Conservation (phyloP, 2,113 vertebrate species). For the Lophius piscatorius region DNA sequence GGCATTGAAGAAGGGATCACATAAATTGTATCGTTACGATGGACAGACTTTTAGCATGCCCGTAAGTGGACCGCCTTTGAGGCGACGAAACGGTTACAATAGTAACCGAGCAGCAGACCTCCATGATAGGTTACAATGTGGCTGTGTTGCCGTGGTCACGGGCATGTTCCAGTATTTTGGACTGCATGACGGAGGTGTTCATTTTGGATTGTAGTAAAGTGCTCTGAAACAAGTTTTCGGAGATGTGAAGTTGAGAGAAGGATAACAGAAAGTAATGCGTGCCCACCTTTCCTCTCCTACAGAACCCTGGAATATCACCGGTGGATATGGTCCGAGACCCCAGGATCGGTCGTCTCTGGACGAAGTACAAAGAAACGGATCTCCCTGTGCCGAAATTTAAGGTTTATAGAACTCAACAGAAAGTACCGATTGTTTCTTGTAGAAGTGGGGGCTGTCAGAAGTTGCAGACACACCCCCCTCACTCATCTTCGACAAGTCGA, state of each 20-base stretch:
- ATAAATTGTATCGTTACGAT: slow-evolving; percentile 98
- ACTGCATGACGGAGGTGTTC: slow-evolving; percentile 59
- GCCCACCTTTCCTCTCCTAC: slow-evolving; percentile 14
- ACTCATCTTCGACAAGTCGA: slow-evolving; percentile 32
- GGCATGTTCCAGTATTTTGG: slow-evolving; percentile 64
- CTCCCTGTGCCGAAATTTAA: slow-evolving; percentile 98
- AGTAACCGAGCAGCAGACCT: slow-evolving; percentile 69
- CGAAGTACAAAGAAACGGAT: slow-evolving; percentile 96
- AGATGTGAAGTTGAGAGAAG: slow-evolving; percentile 41
- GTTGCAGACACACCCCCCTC: slow-evolving; percentile 71
- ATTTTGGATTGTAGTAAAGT: neutral
- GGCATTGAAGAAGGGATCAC: slow-evolving; percentile 94
- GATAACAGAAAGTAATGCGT: slow-evolving; percentile 34
- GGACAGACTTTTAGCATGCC: slow-evolving; percentile 94
- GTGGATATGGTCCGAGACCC: slow-evolving; percentile 96
- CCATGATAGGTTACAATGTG: slow-evolving; percentile 64
- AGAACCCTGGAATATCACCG: slow-evolving; percentile 93
- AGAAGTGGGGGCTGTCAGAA: slow-evolving; percentile 52
- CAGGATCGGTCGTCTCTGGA: slow-evolving; percentile 95
- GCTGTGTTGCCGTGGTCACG: slow-evolving; percentile 35
- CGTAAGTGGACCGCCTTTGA: slow-evolving; percentile 80
- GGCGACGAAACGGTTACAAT: slow-evolving; percentile 46
- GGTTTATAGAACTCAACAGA: slow-evolving; percentile 72
- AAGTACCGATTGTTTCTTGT: slow-evolving; percentile 8
- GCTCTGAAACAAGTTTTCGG: slow-evolving; percentile 63